A percentile compares a stretch with the other conserved stretches of the same genome.
Conservation (phyloP, 2,797 vertebrate species). For the Pristis pectinata region DNA sequence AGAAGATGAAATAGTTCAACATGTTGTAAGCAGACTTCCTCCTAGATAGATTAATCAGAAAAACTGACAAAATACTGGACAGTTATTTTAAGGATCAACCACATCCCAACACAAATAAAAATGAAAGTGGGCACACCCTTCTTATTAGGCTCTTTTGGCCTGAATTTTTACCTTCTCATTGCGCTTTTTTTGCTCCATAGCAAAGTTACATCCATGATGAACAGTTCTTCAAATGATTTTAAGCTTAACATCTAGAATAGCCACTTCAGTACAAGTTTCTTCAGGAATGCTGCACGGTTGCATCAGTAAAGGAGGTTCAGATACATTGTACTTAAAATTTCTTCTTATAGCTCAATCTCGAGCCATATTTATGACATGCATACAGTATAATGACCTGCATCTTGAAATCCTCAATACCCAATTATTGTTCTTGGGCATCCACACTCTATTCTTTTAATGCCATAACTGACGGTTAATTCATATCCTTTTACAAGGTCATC, state of each 20-base stretch:
- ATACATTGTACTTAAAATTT: neutral
- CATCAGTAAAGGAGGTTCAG: neutral
- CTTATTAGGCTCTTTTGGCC: neutral
- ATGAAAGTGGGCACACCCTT: neutral
- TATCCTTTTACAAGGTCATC: neutral
- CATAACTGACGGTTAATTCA: neutral
- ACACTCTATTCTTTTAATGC: neutral
- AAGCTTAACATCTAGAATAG: neutral
- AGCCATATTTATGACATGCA: neutral
- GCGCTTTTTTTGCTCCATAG: neutral
- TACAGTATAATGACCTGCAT: neutral
- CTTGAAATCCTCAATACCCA: neutral
- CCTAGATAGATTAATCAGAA: neutral
- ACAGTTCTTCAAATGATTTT: neutral
- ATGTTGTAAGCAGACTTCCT: neutral
- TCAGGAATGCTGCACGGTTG: neutral
- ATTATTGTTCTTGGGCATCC: neutral
- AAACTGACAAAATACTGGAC: neutral
- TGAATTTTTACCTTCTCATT: neutral
- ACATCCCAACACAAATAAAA: neutral
- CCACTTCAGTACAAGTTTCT: neutral
- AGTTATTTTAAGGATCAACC: neutral
- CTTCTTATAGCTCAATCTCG: neutral
- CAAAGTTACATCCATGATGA: neutral
- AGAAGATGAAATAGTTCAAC: neutral